These are phyloP conservation scores for Thalassophryne amazonica DNA, from an alignment of 2,797 vertebrate species.

Conservation along the genomic window DNA sequence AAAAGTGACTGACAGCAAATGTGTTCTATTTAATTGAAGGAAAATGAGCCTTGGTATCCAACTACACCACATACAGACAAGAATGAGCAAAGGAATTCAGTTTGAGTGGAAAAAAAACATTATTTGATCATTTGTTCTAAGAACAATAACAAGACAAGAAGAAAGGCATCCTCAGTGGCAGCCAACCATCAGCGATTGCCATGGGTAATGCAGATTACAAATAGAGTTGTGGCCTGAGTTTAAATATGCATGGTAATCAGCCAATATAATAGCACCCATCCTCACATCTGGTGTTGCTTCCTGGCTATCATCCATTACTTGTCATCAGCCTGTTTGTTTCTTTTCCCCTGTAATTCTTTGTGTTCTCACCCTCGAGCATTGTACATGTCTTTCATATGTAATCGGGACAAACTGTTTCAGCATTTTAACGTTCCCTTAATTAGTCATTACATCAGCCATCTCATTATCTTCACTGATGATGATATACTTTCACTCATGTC, in stretches of 20 bases:
- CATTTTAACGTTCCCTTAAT: too few species aligned
- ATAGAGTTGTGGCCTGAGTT: slow-evolving; percentile 4
- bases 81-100: slow-evolving; percentile 2
- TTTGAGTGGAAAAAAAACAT: slow-evolving; percentile 7
- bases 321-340: background rate
- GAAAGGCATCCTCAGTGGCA: background rate
- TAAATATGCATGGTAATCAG: slow-evolving; percentile 24
- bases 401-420: too few species aligned
- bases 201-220: slow-evolving; percentile 30
- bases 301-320: background rate
- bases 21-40: slow-evolving; percentile 1
- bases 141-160: slow-evolving; percentile 19
- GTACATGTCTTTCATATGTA: too few species aligned
- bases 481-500: too few species aligned
- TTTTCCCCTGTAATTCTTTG: background rate
- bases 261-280: slow-evolving; percentile 14
- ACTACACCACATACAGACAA: background rate
- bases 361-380: background rate
- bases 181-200: background rate
- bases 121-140: slow-evolving; percentile 5
- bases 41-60: slow-evolving; percentile 16
- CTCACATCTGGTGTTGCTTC: background rate
- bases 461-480: too few species aligned
- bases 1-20: slow-evolving; percentile 28
- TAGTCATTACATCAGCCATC: too few species aligned